These are phyloP conservation scores for Bombus breviceps DNA, from an alignment of 1,140 invertebrate species.

Conservation along the genomic window DNA sequence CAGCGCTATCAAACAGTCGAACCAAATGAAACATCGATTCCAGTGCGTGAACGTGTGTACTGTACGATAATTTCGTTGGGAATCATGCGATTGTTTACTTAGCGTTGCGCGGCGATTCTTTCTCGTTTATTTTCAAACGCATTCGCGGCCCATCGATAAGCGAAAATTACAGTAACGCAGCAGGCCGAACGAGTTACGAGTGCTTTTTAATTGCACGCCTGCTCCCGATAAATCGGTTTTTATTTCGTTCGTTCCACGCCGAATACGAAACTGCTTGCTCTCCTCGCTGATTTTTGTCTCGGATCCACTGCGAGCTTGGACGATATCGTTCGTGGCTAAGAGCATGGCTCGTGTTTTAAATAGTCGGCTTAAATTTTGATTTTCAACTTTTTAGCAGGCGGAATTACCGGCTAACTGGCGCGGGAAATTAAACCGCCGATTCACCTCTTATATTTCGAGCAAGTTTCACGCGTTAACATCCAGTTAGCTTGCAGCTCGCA, in stretches of 20 bases:
- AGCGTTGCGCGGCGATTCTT: slow-evolving; percentile 2
- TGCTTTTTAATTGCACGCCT: slow-evolving; percentile 39
- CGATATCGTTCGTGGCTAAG: slow-evolving; percentile 12
- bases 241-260: slow-evolving; percentile 16
- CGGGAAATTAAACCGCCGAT: neutral
- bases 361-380: slow-evolving; percentile 26
- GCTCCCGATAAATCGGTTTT: slow-evolving; percentile 30
- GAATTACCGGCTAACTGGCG: slow-evolving; percentile 3
- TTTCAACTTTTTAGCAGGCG: neutral
- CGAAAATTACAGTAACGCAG: slow-evolving; percentile 31
- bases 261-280: neutral
- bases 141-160: slow-evolving; percentile 34
- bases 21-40: neutral
- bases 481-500: neutral
- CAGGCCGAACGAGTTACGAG: slow-evolving; percentile 22
- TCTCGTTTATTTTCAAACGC: slow-evolving; percentile 6
- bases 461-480: neutral
- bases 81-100: slow-evolving; percentile 16
- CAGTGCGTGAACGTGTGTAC: neutral
- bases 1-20: neutral
- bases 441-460: neutral
- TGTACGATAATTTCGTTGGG: slow-evolving; percentile 1
- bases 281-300: neutral
- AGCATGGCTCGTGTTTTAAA: neutral
- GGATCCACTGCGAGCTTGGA: no score